These are phyloP conservation scores for Onychostruthus taczanowskii DNA, from an alignment of 2,113 vertebrate genomes.

Conservation along the genomic window DNA sequence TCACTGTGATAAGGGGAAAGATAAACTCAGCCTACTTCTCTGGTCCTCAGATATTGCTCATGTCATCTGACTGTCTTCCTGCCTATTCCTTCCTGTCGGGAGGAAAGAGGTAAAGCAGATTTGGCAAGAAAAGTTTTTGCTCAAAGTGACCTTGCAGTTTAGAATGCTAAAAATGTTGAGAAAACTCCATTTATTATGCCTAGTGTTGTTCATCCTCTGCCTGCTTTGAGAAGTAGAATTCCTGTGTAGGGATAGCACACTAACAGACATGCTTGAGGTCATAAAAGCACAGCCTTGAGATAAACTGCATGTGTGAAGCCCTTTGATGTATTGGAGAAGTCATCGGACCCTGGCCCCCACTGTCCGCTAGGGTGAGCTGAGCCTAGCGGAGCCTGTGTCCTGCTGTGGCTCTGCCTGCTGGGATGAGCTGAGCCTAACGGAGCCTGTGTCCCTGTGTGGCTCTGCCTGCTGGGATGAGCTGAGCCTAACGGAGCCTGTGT, in stretches of 20 bases:
- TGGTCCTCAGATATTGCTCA: not conserved
- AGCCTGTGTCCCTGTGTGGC: not conserved
- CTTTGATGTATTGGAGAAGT: not conserved
- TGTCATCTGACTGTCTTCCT: not conserved
- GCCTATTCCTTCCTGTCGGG: not conserved
- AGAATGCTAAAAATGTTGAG: not conserved
- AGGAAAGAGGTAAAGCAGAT: not conserved
- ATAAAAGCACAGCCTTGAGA: not conserved
- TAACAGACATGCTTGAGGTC: not conserved
- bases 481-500: not conserved
- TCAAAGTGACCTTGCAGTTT: not conserved
- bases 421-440: not conserved
- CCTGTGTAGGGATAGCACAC: not conserved
- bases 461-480: not conserved
- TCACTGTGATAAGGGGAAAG: not conserved
- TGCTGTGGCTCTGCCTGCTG: not conserved
- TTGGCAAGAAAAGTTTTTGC: not conserved
- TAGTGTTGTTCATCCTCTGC: not conserved
- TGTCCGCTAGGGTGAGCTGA: not conserved
- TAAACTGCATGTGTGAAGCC: rapidly evolving
- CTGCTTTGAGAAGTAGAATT: not conserved
- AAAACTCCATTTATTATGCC: not conserved
- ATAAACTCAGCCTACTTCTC: not conserved
- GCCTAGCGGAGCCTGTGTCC: not conserved
- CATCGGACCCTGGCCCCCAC: rapidly evolving